Evolutionary conservation across 2,888 invertebrate genomes (phyloP), one percentile per base, ranked within the genome.

Genomic region (Rhogogaster chlorosoma): DNA sequence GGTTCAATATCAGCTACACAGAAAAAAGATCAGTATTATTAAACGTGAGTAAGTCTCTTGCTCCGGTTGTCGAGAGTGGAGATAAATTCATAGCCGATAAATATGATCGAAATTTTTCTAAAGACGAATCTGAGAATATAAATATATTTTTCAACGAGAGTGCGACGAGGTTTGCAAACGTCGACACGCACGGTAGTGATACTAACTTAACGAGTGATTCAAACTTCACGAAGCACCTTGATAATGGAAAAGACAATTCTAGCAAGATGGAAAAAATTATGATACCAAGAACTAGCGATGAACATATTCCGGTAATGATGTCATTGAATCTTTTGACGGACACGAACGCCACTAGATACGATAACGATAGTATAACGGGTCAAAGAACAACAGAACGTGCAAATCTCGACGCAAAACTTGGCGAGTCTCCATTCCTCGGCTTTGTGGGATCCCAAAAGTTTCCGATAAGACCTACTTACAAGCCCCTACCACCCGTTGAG

Each of bases 381-480:
- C 84, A 57, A 36, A 80, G 61, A 61, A 80, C 80, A 80, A 80
- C 57, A 57, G 80, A 80, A 38, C 61, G 80, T 32, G 57, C n/a
- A 3, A 77, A 77, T 77, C 26, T 53, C 15, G 70, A 84, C 53
- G 38, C 36, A 67, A 73, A 73, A 73, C 42, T 73, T 73, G 80
- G 53, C 57, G 91, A 91, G 73, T 84, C 88, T 10, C 88, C 89
- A 1, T 91, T 91, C 86, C 87, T 87, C 2, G 91, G 91, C 2
- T 91, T 92, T 86, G 90, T 90, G 70, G 90, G 91, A 29, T 90
- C 91, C 29, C 89, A 90, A 85, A 91, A 92, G 84, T 90, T 91
- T 45, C 89, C 91, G 29, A 87, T 89, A 75, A 90, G 87, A 86
- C 61, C 86, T 84, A 87, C 87, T 38, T 77, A 86, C 73, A 86